These are phyloP conservation scores for Fratercula arctica DNA, from an alignment of 2,797 vertebrate species.

Conservation along the genomic window DNA sequence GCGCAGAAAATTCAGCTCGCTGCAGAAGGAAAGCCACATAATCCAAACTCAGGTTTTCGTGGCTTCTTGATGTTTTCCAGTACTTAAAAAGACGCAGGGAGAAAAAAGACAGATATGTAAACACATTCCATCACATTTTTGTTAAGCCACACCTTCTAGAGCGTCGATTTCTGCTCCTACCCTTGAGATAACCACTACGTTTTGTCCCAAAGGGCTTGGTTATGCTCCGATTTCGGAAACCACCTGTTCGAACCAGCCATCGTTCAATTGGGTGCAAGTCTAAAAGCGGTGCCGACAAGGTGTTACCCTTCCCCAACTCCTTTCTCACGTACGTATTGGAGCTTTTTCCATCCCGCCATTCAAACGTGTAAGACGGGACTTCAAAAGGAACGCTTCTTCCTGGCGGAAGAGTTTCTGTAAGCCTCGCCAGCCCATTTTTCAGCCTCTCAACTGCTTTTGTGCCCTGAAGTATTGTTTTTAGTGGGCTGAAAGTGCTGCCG, in stretches of 20 bases:
- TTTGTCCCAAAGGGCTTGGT: not conserved
- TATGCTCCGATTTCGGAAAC: slow-evolving; percentile 24
- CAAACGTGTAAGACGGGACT: not conserved
- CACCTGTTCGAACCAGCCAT: slow-evolving; percentile 21
- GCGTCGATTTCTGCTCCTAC: not conserved
- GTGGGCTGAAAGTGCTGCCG: not conserved
- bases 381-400: not conserved
- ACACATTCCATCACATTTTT: not conserved
- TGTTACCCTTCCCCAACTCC: not conserved
- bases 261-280: not conserved
- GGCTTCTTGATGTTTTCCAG: not conserved
- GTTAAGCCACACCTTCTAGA: not conserved
- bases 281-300: not conserved
- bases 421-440: not conserved
- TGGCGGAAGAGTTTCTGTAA: not conserved
- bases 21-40: not conserved
- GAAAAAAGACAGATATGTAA: not conserved
- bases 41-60: not conserved
- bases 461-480: not conserved
- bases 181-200: not conserved
- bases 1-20: not conserved
- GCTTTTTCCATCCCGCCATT: not conserved
- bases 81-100: not conserved
- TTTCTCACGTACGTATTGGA: rapidly evolving
- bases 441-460: not conserved